Evolutionary conservation across 2,113 vertebrate genomes (phyloP).

Genomic region (Columba janthina): DNA sequence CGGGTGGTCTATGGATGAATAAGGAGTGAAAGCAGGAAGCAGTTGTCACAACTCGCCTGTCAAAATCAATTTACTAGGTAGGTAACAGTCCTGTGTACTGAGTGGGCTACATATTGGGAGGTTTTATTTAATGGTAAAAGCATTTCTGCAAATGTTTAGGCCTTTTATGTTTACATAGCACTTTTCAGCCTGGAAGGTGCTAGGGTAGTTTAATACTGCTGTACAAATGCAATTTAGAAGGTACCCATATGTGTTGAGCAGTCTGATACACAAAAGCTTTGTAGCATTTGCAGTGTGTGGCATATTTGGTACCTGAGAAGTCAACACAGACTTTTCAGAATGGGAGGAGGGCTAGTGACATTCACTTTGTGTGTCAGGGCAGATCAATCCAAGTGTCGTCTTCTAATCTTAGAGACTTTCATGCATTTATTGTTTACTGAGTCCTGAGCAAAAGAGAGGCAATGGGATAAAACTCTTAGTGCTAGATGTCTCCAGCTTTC

Average conservation of each 20-base stretch:
- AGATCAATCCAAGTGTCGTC: background rate
- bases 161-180: background rate
- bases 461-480: background rate
- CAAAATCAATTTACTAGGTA: constrained; percentile 27
- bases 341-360: background rate
- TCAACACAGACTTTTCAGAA: background rate
- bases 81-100: background rate
- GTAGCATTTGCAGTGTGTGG: background rate
- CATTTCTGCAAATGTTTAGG: constrained; percentile 2
- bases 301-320: background rate
- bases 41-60: constrained; percentile 3
- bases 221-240: background rate
- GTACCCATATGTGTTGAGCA: background rate
- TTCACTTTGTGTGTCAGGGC: background rate
- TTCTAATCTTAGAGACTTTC: background rate
- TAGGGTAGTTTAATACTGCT: background rate
- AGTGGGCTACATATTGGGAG: background rate
- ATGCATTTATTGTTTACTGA: background rate
- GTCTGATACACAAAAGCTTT: background rate
- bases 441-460: background rate
- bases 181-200: background rate
- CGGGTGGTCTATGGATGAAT: background rate
- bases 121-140: constrained; percentile 1
- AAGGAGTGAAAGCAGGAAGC: constrained; percentile 49
- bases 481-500: background rate